A percentile compares a stretch with the other conserved stretches of the same genome.
These are phyloP conservation scores for Brachypteracias leptosomus DNA, from an alignment of 2,113 vertebrate species.

Conservation along the genomic window DNA sequence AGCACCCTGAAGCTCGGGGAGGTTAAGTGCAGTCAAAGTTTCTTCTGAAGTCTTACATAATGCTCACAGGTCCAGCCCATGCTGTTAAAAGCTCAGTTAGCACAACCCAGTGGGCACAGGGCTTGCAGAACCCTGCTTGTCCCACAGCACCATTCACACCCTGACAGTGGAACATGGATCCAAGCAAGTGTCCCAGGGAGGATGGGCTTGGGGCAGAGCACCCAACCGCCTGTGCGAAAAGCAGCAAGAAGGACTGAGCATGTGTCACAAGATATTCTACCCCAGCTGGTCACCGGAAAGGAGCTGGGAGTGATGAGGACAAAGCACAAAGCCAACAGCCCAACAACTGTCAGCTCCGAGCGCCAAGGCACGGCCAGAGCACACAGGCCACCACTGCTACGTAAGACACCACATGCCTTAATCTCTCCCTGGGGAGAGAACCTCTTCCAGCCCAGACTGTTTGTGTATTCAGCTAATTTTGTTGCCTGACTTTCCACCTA, in stretches of 20 bases:
- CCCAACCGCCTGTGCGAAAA: neutral
- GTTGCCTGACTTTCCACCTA: conserved; percentile 65
- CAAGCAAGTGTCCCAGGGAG: neutral
- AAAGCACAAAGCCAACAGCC: conserved; percentile 34
- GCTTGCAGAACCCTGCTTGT: neutral
- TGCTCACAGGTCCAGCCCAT: neutral
- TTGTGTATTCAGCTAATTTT: conserved; percentile 66
- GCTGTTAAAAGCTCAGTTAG: neutral
- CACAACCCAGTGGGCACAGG: neutral
- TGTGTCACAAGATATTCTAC: neutral
- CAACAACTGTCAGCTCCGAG: conserved; percentile 31
- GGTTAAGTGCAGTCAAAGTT: neutral
- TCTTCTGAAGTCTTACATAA: neutral
- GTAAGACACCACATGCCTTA: conserved; percentile 33
- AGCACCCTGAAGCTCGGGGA: neutral
- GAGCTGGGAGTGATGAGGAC: neutral
- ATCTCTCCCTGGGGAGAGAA: neutral
- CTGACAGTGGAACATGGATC: rapidly evolving
- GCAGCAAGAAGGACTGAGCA: neutral
- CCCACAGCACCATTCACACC: neutral
- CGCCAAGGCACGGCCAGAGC: neutral
- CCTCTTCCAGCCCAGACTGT: conserved; percentile 46
- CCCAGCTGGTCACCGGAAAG: conserved; percentile 24
- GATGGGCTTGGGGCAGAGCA: neutral
- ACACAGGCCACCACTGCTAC: neutral